Base-by-base conservation (phyloP, 2,888 invertebrate species). In the Pachymerium ferrugineum region DNA sequence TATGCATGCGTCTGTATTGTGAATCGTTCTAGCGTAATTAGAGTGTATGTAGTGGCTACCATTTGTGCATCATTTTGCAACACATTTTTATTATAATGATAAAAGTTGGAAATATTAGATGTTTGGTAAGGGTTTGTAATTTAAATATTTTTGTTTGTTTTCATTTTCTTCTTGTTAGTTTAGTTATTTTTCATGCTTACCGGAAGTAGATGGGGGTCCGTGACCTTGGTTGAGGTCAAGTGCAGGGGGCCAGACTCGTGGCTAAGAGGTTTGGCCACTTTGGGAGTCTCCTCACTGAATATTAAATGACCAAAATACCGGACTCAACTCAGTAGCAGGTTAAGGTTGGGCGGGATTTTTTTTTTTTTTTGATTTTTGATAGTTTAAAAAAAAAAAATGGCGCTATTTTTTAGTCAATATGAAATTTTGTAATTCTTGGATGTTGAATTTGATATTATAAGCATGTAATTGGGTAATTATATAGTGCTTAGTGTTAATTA, bases 201-300 rank as follows among this genome's bases (percentile, higher is more conserved):
- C 47, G 47, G 47, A 47, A 47, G 47, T 19, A 47, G 47, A 47
- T 47, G 47, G 47, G 47, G 47, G 47, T 47, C 47, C 47, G 47
- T 47, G 47, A 47, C 47, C 47, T 47, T 47, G 47, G 47, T 47
- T 16, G 47, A 47, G 47, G 47, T 47, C 47, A 47, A 47, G 47
- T 47, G 47, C 47, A 47, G 47, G 47, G 47, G 47, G 47, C 47
- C 47, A 47, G 47, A 47, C 47, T 47, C 47, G 47, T 47, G 47
- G 47, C 47, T 47, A 47, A n/a, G 47, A 47, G 47, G 47, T 47
- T 47, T 47, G 47, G 47, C 47, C 47, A 47, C 47, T 47, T 47
- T 47, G 47, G 47, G 47, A 47, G 47, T 47, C 47, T 47, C 47
- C 47, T 47, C 47, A 16, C 47, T 47, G 47, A 47, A 47, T 47